These are phyloP conservation scores for Anguilla japonica DNA, from an alignment of 2,113 vertebrate genomes.

Conservation along the genomic window DNA sequence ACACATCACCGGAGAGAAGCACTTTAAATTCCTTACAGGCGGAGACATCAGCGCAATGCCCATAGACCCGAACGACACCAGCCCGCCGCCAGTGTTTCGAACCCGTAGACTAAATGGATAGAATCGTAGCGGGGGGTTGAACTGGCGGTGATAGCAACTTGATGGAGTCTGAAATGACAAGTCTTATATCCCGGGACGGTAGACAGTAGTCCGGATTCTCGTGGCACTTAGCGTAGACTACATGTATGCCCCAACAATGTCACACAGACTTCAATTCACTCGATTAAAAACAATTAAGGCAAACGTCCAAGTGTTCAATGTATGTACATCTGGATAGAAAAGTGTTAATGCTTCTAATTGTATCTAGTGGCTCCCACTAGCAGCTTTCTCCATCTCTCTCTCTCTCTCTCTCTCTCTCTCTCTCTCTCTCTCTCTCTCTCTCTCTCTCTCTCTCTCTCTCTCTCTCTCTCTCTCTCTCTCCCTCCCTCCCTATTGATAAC, in stretches of 20 bases:
- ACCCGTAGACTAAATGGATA: conserved; percentile 29
- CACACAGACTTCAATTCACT: background rate
- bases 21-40: conserved; percentile 73
- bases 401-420: conserved; percentile 4
- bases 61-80: conserved; percentile 49
- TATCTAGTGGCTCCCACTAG: background rate
- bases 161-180: background rate
- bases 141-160: conserved; percentile 22
- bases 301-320: background rate
- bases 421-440: conserved; percentile 3
- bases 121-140: conserved; percentile 11
- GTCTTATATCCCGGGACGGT: conserved; percentile 1
- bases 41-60: conserved; percentile 70
- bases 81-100: conserved; percentile 47
- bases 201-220: background rate
- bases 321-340: background rate
- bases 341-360: background rate
- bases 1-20: conserved; percentile 80
- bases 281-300: background rate
- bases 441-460: background rate
- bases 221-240: background rate
- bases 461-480: background rate
- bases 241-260: background rate
- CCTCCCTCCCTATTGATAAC: conserved; percentile 5
- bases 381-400: background rate